Percentiles rank a stretch among this genome's conserved stretches.
These are phyloP conservation scores for Eubasilissa splendida DNA, from an alignment of 2,888 invertebrate species.

Conservation along the genomic window DNA sequence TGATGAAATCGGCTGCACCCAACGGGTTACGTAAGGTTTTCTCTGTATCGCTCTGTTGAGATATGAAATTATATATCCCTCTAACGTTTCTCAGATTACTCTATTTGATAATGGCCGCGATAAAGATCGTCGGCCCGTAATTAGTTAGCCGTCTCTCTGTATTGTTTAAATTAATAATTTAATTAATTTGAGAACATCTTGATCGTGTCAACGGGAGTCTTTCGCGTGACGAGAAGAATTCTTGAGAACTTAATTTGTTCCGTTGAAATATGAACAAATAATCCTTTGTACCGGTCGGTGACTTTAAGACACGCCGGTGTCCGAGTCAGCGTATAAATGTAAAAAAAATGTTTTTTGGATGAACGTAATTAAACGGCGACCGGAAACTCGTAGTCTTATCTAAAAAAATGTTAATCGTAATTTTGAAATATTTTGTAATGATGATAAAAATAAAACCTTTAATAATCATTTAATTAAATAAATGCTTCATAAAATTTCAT, in stretches of 20 bases:
- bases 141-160: slow-evolving; percentile 16
- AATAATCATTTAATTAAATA: too few species aligned
- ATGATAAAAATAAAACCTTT: too few species aligned
- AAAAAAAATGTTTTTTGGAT: too few species aligned
- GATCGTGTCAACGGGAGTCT: slow-evolving; percentile 28
- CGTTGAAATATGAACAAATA: slow-evolving; percentile 12
- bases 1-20: not conserved
- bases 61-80: not conserved
- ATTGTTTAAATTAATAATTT: slow-evolving; percentile 30
- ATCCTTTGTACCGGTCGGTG: not conserved
- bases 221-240: slow-evolving; percentile 30
- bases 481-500: too few species aligned
- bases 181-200: slow-evolving; percentile 31
- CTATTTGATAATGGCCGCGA: slow-evolving; percentile 33
- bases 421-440: too few species aligned
- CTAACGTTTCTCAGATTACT: slow-evolving; percentile 31
- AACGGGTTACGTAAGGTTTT: slow-evolving; percentile 1
- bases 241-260: slow-evolving; percentile 19
- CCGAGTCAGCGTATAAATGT: too few species aligned
- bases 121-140: slow-evolving; percentile 20
- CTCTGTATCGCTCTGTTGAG: not conserved
- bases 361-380: too few species aligned
- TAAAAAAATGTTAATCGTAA: too few species aligned
- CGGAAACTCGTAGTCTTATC: too few species aligned
- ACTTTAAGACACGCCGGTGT: not conserved